Base-by-base conservation (phyloP, 2,888 invertebrate species). In the Cheilosia impressa region DNA sequence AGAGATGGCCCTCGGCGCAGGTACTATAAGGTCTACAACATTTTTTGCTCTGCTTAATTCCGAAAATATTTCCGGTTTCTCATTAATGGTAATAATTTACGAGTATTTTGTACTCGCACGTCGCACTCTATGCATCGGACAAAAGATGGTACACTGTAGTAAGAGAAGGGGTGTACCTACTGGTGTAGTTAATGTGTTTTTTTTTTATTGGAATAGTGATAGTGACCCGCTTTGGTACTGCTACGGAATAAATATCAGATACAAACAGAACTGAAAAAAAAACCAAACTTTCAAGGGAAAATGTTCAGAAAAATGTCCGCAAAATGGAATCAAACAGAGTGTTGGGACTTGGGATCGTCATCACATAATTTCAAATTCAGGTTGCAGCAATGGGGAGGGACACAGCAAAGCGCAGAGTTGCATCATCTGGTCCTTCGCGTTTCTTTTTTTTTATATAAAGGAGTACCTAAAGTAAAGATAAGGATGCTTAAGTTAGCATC, bases 31-130 rank as follows among this genome's bases (percentile, higher is more conserved):
- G 10, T 9, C 9, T 27, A 6, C 27, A 27, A 6, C 1, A 27
- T 27, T 34, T 10, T 58, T 71, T 52, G 72, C 50, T 68, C 72
- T 78, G 57, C 52, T 65, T 78, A 73, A 57, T 78, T 75, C 52
- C 52, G 17, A 76, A 38, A 38, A 75, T 65, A 78, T 63, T 78
- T 83, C 78, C 83, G 83, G 73, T 60, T 63, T 78, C 62, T 83
- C 78, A 63, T 78, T 73, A 78, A 83, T 73, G 73, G 83, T 68
- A 83, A 83, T 83, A 69, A 83, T 83, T 83, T 68, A n/a, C n/a
- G n/a, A n/a, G n/a, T n/a, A 83, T 83, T 69, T 78, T 69, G 38
- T 38, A 38, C 13, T 10, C 13, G 1, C 1, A 7, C 27, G 4
- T 10, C 4, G 41, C 63, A 58, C 34, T 73, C 34, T 72, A 45